Percentiles rank a stretch among this genome's conserved stretches.
phyloP scores from a whole-genome alignment of 2,113 vertebrate species.

The Parus major region DNA sequence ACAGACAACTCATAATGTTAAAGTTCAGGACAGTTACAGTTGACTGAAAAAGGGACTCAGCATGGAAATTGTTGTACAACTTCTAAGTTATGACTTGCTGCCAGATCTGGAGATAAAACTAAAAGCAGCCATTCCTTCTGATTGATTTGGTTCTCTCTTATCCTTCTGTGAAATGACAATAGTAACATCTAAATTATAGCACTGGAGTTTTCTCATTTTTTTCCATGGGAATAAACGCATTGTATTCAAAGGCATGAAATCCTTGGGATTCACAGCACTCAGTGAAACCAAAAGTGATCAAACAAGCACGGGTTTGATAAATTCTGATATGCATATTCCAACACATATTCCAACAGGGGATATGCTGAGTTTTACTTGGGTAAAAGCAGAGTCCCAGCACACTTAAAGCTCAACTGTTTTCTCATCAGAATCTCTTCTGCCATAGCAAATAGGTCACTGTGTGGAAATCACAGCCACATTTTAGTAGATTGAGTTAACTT shows the following conservation, averaged over 20 bases:
- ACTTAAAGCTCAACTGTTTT: neutral
- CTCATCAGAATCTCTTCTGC: neutral
- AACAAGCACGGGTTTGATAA: neutral
- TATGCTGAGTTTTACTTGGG: neutral
- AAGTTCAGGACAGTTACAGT: slow-evolving; percentile 15
- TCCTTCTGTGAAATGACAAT: neutral
- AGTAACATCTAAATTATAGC: neutral
- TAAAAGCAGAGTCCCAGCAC: neutral
- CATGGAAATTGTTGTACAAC: slow-evolving; percentile 41
- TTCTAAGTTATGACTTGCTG: slow-evolving; percentile 3
- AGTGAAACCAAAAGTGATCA: neutral
- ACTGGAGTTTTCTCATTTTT: neutral
- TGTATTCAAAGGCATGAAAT: neutral
- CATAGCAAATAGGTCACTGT: neutral
- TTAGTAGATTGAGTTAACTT: neutral
- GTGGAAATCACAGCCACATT: neutral
- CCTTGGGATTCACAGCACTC: neutral
- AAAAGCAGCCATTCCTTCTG: slow-evolving; percentile 21
- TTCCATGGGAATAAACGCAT: neutral
- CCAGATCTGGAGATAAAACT: slow-evolving; percentile 17
- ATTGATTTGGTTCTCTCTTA: neutral
- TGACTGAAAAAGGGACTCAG: slow-evolving; percentile 16
- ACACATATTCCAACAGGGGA: neutral
- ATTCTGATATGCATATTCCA: neutral
- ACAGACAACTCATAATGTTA: slow-evolving; percentile 15